phyloP scores from a whole-genome alignment of 2,113 vertebrate genomes.

The Loxodonta africana region DNA sequence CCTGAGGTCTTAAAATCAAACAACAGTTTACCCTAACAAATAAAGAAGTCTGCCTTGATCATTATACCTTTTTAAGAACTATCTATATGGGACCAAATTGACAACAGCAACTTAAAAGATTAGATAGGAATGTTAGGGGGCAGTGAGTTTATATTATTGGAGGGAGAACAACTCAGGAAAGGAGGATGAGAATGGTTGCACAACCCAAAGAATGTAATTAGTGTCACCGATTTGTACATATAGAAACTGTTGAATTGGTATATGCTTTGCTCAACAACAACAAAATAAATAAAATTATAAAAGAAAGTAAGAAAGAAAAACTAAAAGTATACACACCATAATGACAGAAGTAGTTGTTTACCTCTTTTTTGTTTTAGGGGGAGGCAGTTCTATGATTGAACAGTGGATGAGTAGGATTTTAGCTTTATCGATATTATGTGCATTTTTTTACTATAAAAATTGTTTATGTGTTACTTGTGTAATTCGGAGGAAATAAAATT shows the following conservation, averaged over 20 bases:
- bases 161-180: too few species aligned
- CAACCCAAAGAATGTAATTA: too few species aligned
- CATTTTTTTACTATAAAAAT: not conserved
- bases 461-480: not conserved
- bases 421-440: not conserved
- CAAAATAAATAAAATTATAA: too few species aligned
- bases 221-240: too few species aligned
- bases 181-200: too few species aligned
- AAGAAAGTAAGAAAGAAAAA: not conserved
- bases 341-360: not conserved
- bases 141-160: not conserved
- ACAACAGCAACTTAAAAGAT: not conserved
- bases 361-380: constrained; percentile 6
- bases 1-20: not conserved
- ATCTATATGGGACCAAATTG: not conserved
- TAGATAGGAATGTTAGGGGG: not conserved
- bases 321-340: not conserved
- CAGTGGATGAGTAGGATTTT: constrained; percentile 6
- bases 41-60: not conserved
- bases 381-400: not conserved
- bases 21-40: not conserved
- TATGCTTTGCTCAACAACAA: too few species aligned
- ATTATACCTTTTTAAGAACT: not conserved
- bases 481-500: not conserved
- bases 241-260: too few species aligned